Evolutionary conservation across 2,797 vertebrate genomes (phyloP), one percentile per base, ranked within the genome.

Genomic region (Gambelia wislizenii): DNA sequence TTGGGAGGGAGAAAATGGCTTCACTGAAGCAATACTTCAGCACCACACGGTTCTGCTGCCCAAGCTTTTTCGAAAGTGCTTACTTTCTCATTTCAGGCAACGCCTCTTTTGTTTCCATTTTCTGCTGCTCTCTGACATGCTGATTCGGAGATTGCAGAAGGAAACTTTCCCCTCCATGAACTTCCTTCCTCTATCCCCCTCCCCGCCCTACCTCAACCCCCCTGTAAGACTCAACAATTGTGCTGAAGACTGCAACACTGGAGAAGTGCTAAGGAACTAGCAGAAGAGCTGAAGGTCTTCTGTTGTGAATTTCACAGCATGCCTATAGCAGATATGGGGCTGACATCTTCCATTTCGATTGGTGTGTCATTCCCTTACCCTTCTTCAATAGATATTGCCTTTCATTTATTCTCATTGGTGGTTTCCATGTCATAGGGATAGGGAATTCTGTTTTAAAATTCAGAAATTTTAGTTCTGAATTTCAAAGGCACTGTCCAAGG

Each of bases 51-150:
- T 87, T 91, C 67, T 89, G 90, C 81, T 84, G 54, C 67, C 74
- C 87, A n/a, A 86, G 79, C 87, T 89, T 44, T 86, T 91, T 89
- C 54, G 9, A 83, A 91, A 84, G 44, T 88, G 87, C 87, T 91
- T 88, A 88, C 90, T 85, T 86, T 52, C 78, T 59, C 59, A 59
- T 80, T 77, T 77, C 77, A 30, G 13, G 36, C 77, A 77, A 33
- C 20, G 25, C 78, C 84, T 85, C 83, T 75, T 74, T 78, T 70
- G 87, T 87, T 91, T 91, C 80, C 75, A 75, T 83, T 83, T 90
- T 52, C 81, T 30, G 89, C 79, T 78, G 39, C 64, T 72, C 2
- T 10, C 54, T 25, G 84, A 77, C 72, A 80, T 78, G 84, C 87
- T 79, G 84, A 87, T 80, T 89, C 69, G 61, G 83, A 88, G 61